Evolutionary conservation across 2,797 vertebrate genomes (phyloP).

Genomic region (Paguma larvata): DNA sequence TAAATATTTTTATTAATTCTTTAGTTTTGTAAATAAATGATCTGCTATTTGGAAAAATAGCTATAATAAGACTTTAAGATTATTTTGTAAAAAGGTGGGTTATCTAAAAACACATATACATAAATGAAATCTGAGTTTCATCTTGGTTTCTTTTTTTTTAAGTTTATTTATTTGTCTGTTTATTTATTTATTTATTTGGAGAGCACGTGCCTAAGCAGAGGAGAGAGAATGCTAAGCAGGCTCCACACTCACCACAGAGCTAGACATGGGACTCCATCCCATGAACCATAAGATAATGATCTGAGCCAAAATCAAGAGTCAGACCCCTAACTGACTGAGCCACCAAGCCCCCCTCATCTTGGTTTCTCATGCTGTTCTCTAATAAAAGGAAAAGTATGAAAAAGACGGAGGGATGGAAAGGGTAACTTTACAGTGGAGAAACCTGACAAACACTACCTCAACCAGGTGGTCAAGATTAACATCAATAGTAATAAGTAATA

Average conservation of each 20-base stretch:
- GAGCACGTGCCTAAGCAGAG: too few relatives aligned
- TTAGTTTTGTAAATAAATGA: not conserved
- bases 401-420: not conserved
- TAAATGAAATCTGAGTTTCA: not conserved
- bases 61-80: not conserved
- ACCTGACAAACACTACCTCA: not conserved
- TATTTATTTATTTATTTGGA: too few relatives aligned
- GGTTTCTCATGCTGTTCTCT: not conserved
- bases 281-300: too few relatives aligned
- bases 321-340: too few relatives aligned
- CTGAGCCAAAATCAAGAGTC: too few relatives aligned
- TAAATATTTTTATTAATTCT: not conserved
- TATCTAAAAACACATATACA: not conserved
- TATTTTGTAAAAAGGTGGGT: not conserved
- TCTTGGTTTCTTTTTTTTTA: not conserved
- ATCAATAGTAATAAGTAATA: not conserved
- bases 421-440: not conserved
- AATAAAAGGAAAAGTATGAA: not conserved
- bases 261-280: too few relatives aligned
- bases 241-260: too few relatives aligned
- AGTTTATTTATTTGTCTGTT: too few relatives aligned
- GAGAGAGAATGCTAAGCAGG: too few relatives aligned
- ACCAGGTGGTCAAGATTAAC: not conserved
- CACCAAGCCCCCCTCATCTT: not conserved
- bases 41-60: conserved; percentile 42